Evolutionary conservation across 2,797 vertebrate species (phyloP).

Genomic region (Chelon labrosus): DNA sequence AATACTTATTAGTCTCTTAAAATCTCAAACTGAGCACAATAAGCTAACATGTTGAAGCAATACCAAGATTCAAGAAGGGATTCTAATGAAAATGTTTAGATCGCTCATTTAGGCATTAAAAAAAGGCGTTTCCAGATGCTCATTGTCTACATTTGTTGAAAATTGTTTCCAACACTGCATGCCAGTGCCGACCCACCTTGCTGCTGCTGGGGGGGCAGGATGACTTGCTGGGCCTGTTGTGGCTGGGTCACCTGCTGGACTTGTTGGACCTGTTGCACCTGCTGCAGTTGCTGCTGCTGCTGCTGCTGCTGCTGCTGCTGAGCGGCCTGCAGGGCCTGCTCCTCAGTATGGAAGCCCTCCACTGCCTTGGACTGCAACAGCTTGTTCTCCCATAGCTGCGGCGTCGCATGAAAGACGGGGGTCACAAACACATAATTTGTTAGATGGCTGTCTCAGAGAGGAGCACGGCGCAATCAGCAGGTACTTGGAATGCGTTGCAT

Average conservation of each 20-base stretch:
- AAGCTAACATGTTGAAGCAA: neutral
- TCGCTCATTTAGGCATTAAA: too few relatives aligned
- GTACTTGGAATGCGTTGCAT: too few relatives aligned
- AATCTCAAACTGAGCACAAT: too few relatives aligned
- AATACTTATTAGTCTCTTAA: too few relatives aligned
- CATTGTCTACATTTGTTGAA: too few relatives aligned
- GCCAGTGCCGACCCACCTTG: slow-evolving; percentile 83
- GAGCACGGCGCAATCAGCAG: too few relatives aligned
- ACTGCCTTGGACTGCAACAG: slow-evolving; percentile 98
- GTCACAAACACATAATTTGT: neutral
- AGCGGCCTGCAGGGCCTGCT: slow-evolving; percentile 92
- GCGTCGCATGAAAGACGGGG: neutral
- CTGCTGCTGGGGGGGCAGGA: slow-evolving; percentile 91
- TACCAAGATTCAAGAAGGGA: too few relatives aligned
- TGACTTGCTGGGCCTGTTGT: slow-evolving; percentile 89
- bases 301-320: slow-evolving; percentile 89
- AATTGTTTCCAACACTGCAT: neutral
- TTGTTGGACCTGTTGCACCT: slow-evolving; percentile 79
- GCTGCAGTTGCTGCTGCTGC: slow-evolving; percentile 59
- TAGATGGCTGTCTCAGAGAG: neutral
- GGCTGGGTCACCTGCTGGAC: slow-evolving; percentile 79
- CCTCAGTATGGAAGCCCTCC: slow-evolving; percentile 97
- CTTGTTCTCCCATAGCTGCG: slow-evolving; percentile 97
- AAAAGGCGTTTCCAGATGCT: too few relatives aligned
- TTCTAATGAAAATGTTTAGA: too few relatives aligned